phyloP scores from a whole-genome alignment of 2,113 vertebrate genomes.

The Sciurus niger region DNA sequence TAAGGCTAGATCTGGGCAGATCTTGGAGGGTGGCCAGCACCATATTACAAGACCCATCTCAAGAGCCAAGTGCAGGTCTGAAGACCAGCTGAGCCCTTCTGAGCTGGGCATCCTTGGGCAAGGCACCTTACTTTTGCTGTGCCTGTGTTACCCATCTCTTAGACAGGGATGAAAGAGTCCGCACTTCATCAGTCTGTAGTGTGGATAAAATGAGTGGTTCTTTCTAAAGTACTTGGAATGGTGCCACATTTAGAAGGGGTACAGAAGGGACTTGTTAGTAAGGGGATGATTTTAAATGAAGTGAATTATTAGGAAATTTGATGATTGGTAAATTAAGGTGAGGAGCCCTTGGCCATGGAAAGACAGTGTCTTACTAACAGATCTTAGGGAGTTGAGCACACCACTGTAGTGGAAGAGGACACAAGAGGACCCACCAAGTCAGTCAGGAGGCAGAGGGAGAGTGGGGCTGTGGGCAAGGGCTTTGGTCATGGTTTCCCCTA shows the following conservation, averaged over 20 bases:
- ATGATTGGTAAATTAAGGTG: neutral
- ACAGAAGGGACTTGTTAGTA: neutral
- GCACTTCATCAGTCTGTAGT: neutral
- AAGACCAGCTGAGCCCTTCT: neutral
- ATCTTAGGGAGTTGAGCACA: neutral
- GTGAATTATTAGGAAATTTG: no score
- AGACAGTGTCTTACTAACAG: neutral
- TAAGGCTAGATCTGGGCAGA: no score
- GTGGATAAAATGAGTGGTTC: neutral
- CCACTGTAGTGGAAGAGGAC: no score
- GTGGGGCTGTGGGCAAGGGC: rapidly evolving
- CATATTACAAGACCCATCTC: neutral
- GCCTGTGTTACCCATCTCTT: neutral
- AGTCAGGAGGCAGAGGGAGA: neutral
- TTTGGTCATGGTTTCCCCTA: neutral
- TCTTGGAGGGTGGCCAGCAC: neutral
- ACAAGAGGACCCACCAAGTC: no score
- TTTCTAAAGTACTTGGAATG: no score
- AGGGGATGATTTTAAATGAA: neutral
- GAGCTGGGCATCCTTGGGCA: neutral
- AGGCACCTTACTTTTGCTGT: neutral
- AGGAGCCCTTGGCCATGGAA: neutral
- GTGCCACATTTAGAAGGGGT: neutral
- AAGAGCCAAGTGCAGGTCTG: neutral
- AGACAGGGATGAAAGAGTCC: neutral